Percentiles rank a stretch among this genome's conserved stretches.
Conservation (phyloP, 2,888 invertebrate genomes). For the Platycheirus albimanus region DNA sequence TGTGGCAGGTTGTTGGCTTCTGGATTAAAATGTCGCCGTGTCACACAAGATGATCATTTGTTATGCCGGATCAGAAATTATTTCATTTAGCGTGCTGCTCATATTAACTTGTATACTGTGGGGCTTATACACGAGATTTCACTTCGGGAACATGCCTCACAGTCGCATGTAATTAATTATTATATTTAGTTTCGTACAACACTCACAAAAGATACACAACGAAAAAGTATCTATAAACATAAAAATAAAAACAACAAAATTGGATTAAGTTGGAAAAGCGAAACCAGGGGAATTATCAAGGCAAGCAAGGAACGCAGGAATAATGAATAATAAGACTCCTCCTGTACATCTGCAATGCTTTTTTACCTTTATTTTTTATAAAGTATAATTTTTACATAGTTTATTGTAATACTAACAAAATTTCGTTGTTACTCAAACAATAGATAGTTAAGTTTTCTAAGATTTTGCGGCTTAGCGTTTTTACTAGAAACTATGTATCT, state of each 20-base stretch:
- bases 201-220: neutral
- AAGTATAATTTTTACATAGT: too few species aligned
- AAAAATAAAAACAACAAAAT: neutral
- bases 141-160: constrained; percentile 41
- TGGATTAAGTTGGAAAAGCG: neutral
- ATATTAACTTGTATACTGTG: constrained; percentile 14
- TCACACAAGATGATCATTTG: constrained; percentile 71
- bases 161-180: constrained; percentile 62
- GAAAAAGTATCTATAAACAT: too few species aligned
- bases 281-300: too few species aligned
- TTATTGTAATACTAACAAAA: too few species aligned
- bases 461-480: too few species aligned
- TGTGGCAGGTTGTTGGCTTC: constrained; percentile 74
- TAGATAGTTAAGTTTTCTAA: too few species aligned
- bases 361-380: too few species aligned
- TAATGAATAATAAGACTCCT: too few species aligned
- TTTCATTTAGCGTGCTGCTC: constrained; percentile 47
- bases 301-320: too few species aligned
- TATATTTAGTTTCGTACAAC: neutral
- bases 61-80: constrained; percentile 69
- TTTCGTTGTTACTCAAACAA: too few species aligned
- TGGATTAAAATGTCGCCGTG: constrained; percentile 74
- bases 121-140: constrained; percentile 40
- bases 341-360: too few species aligned
- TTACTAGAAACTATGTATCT: too few species aligned